A percentile compares a stretch with the other conserved stretches of the same genome.
phyloP scores from a whole-genome alignment of 2,888 invertebrate species.

The Oligia latruncula region DNA sequence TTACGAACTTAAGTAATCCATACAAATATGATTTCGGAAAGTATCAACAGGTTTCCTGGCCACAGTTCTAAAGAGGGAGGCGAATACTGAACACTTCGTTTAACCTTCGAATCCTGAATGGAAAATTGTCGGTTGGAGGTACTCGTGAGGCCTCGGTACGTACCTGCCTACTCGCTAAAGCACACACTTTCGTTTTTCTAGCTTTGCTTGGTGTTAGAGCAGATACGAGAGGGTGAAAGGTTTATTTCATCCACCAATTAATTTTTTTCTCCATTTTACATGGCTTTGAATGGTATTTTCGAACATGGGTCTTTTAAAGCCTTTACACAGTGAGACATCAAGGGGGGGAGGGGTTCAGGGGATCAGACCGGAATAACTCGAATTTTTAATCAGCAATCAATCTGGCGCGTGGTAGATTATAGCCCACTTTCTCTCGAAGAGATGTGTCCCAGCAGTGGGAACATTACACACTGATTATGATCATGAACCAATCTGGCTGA shows the following conservation, averaged over 20 bases:
- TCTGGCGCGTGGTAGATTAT: too few relatives aligned
- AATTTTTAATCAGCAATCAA: neutral
- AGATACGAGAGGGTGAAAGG: neutral
- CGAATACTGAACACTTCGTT: constrained; percentile 84
- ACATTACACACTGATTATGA: too few relatives aligned
- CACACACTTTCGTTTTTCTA: constrained; percentile 31
- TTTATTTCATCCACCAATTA: neutral
- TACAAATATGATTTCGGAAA: neutral
- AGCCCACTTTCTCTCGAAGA: too few relatives aligned
- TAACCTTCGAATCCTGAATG: constrained; percentile 86
- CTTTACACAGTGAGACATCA: neutral
- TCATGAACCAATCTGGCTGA: neutral
- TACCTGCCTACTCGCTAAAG: constrained; percentile 41
- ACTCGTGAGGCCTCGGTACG: constrained; percentile 57
- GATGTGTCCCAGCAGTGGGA: too few relatives aligned
- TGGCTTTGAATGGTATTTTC: neutral
- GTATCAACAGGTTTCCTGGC: constrained; percentile 67
- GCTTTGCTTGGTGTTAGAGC: neutral
- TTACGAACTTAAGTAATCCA: neutral
- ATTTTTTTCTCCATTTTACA: neutral
- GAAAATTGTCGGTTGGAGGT: constrained; percentile 74
- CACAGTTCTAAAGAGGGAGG: constrained; percentile 67
- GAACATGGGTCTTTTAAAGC: too few relatives aligned
- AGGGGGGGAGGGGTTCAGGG: too few relatives aligned
- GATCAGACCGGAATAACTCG: too few relatives aligned